Conservation (phyloP, 2,888 invertebrate species). For the Plusia festucae region DNA sequence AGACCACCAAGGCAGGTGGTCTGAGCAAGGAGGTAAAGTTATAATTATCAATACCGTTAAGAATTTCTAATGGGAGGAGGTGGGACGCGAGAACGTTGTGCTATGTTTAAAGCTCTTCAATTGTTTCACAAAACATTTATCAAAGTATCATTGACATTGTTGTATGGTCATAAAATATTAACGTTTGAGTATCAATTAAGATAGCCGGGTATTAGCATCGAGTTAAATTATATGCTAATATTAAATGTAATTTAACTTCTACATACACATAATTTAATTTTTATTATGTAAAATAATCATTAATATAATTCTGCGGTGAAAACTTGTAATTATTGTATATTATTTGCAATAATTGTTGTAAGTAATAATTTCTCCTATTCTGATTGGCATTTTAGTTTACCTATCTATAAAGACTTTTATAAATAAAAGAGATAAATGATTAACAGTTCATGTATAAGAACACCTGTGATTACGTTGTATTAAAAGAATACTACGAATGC, state of each 20-base stretch:
- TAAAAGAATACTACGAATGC: not conserved
- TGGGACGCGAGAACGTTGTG: not conserved
- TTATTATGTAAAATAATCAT: no score
- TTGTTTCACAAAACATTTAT: conserved; percentile 3
- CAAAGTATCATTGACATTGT: not conserved
- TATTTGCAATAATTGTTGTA: not conserved
- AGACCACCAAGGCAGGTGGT: not conserved
- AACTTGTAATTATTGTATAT: not conserved
- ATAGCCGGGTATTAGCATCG: not conserved
- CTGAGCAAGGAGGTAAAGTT: not conserved
- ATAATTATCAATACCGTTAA: conserved; percentile 4
- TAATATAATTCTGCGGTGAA: no score
- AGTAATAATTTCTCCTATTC: no score
- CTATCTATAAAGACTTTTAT: not conserved
- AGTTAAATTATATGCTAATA: not conserved
- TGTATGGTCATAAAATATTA: not conserved
- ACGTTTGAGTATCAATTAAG: not conserved
- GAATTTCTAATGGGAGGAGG: conserved; percentile 1
- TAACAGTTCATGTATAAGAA: not conserved
- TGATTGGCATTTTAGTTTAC: no score
- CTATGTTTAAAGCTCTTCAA: not conserved
- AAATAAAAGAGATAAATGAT: not conserved
- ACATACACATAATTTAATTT: no score
- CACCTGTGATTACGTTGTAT: not conserved
- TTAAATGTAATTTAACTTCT: not conserved